Evolutionary conservation across 2,113 vertebrate genomes (phyloP), one percentile per base, ranked within the genome.

Genomic region (Apistogramma diplotaenia): DNA sequence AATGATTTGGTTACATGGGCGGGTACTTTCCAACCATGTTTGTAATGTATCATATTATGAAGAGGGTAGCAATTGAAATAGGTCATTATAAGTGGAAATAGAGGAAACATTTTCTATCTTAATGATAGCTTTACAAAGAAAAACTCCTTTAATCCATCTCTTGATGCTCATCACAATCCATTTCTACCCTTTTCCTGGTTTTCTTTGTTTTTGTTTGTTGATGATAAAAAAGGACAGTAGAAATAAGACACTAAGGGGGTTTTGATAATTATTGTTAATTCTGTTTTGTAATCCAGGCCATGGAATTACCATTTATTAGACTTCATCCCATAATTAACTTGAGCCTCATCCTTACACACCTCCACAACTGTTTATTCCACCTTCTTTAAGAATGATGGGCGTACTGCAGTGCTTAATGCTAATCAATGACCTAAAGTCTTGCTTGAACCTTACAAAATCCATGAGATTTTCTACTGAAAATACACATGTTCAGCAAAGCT

Each of bases 1-100:
- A 85, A 54, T 77, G 59, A 91, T 90, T 89, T 23, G 77, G 84
- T 89, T 90, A 91, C 65, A 82, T 71, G 87, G 77, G 84, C 35
- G 80, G 76, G 76, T 65, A 79, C 70, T 82, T 83, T 35, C 71
- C 49, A 72, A 72, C 43, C 55, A 77, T 71, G 25, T 18, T 70
- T 51, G n/a, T 70, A 31, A 70, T 75, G 81, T 55, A 74, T 87
- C 53, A 59, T 76, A 56, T 78, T 81, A 80, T 33, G 37, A 57
- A 61, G 60, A 65, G 53, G 43, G 78, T 49, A 77, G n/a, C 46
- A 49, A 67, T 21, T 73, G 62, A 60, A 33, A 78, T 4, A 19
- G 58, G 61, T 88, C 71, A 92, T 90, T 70, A 67, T 57, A 75
- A 79, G 71, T 72, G 76, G 78, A 83, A 83, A 81, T 59, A 61